Percentiles rank a stretch among this genome's conserved stretches.
phyloP scores from a whole-genome alignment of 2,797 vertebrate species.

The Coregonus ussuriensis region DNA sequence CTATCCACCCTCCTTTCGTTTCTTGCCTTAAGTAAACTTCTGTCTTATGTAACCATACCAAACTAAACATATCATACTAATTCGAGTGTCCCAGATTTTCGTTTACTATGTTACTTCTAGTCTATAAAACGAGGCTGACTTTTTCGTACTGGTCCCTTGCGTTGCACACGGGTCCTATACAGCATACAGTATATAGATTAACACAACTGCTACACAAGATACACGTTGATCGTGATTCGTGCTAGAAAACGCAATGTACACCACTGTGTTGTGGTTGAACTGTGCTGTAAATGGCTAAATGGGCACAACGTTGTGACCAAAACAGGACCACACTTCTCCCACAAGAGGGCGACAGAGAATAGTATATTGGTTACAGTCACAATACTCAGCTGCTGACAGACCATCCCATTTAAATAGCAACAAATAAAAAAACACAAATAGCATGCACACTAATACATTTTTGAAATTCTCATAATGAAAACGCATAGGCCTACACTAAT shows the following conservation, averaged over 20 bases:
- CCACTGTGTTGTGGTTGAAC: too few relatives aligned
- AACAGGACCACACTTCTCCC: slow-evolving; percentile 33
- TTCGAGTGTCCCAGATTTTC: too few relatives aligned
- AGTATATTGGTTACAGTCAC: slow-evolving; percentile 4
- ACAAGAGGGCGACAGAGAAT: slow-evolving; percentile 70
- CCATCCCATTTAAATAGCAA: slow-evolving; percentile 41
- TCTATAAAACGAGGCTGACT: too few relatives aligned
- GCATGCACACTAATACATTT: neutral
- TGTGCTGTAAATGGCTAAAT: neutral
- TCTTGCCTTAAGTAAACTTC: too few relatives aligned
- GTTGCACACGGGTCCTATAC: neutral
- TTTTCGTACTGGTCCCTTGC: too few relatives aligned
- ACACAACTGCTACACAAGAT: neutral
- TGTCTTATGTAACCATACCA: too few relatives aligned
- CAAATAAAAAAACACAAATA: slow-evolving; percentile 37
- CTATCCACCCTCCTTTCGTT: too few relatives aligned
- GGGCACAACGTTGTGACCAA: neutral
- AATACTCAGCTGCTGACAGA: slow-evolving; percentile 21
- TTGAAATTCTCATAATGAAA: neutral
- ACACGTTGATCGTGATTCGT: too few relatives aligned
- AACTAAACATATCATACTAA: too few relatives aligned
- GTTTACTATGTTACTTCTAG: too few relatives aligned
- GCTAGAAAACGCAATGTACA: neutral
- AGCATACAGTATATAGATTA: neutral
- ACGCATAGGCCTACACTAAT: neutral